Evolutionary conservation across 2,113 vertebrate species (phyloP).

Genomic region (Falco punctatus): DNA sequence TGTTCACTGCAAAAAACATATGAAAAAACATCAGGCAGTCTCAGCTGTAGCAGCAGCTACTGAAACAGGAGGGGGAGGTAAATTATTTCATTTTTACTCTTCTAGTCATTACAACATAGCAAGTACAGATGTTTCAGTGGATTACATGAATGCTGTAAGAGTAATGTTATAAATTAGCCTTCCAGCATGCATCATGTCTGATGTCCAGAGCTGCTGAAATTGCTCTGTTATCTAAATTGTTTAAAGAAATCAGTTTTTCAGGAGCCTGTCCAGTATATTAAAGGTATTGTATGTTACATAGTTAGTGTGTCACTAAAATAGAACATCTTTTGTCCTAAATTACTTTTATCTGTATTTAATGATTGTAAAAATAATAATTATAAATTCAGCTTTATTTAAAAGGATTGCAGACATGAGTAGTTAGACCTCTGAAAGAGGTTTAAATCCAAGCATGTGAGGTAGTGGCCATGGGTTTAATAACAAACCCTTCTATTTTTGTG

Average conservation of each 20-base stretch:
- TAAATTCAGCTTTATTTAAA: neutral
- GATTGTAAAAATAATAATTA: neutral
- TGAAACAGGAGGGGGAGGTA: constrained; percentile 82
- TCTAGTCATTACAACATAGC: neutral
- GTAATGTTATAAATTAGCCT: neutral
- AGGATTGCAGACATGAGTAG: neutral
- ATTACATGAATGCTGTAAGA: neutral
- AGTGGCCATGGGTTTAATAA: neutral
- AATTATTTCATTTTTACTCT: constrained; percentile 46
- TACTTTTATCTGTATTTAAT: neutral
- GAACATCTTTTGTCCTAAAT: neutral
- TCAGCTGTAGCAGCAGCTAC: constrained; percentile 63
- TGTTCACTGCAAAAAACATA: constrained; percentile 91
- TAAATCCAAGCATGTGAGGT: neutral
- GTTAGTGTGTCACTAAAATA: neutral
- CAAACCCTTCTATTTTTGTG: neutral
- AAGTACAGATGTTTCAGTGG: constrained; percentile 14
- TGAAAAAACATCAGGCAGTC: constrained; percentile 88
- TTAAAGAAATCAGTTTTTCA: neutral
- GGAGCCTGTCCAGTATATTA: neutral
- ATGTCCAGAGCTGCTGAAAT: neutral
- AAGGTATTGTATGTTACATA: neutral
- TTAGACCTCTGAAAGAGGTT: neutral
- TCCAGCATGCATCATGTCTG: neutral
- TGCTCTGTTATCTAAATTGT: neutral